phyloP scores from a whole-genome alignment of 2,113 vertebrate genomes.

The Pollimyrus isidori region DNA sequence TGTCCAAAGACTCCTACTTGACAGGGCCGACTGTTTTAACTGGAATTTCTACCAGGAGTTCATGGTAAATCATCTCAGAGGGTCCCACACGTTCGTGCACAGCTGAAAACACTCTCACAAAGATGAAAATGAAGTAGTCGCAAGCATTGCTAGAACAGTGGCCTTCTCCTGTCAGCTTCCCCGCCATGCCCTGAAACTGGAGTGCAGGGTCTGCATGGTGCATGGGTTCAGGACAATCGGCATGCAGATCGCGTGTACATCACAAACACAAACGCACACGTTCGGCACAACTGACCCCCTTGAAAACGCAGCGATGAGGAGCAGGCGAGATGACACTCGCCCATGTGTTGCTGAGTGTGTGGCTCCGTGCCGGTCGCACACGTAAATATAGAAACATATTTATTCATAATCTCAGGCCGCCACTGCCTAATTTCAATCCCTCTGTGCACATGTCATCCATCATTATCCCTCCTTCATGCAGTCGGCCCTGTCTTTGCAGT shows the following conservation, averaged over 20 bases:
- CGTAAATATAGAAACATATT: slow-evolving; percentile 39
- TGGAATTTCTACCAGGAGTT: background rate
- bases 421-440: slow-evolving; percentile 25
- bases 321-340: background rate
- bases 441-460: background rate
- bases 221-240: background rate
- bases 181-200: background rate
- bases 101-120: background rate
- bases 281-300: background rate
- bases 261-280: background rate
- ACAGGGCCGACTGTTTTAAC: background rate
- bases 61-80: background rate
- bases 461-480: background rate
- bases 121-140: background rate
- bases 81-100: background rate
- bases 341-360: background rate
- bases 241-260: background rate
- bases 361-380: background rate
- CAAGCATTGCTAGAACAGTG: background rate
- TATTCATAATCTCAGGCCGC: slow-evolving; percentile 43
- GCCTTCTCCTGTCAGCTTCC: background rate
- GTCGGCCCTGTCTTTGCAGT: background rate
- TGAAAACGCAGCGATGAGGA: background rate
- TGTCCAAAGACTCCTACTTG: background rate
- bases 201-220: background rate